These are phyloP conservation scores for Brachionichthys hirsutus DNA, from an alignment of 2,113 vertebrate species.

Conservation along the genomic window DNA sequence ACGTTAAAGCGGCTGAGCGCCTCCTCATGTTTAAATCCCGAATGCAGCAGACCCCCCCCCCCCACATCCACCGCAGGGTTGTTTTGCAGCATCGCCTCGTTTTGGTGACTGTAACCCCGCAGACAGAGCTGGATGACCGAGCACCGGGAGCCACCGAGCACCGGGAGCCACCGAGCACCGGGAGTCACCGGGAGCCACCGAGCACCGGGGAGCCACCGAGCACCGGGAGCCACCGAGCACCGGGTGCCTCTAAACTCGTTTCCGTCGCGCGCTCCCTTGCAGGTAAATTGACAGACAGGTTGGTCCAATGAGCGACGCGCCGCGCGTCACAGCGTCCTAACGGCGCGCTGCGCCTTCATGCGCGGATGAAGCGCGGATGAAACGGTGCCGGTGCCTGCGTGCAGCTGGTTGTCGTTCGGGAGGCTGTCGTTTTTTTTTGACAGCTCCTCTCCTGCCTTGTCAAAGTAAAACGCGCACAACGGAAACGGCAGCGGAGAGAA, in stretches of 20 bases:
- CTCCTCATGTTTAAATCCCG: conserved; percentile 11
- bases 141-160: too few relatives aligned
- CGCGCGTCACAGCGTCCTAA: conserved; percentile 8
- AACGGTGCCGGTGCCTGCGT: conserved; percentile 13
- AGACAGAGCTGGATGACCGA: conserved; percentile 21
- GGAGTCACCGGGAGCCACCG: too few relatives aligned
- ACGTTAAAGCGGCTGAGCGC: conserved; percentile 32
- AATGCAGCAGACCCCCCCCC: neutral
- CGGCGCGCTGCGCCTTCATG: conserved; percentile 7
- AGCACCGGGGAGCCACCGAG: too few relatives aligned
- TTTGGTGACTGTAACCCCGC: conserved; percentile 10
- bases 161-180: conserved; percentile 33
- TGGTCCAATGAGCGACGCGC: neutral
- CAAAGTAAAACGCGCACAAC: conserved; percentile 56
- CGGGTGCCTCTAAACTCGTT: conserved; percentile 8
- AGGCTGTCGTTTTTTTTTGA: conserved; percentile 45
- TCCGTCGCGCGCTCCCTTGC: conserved; percentile 33
- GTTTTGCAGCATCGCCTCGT: conserved; percentile 9
- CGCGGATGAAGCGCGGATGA: conserved; percentile 23
- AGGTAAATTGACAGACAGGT: conserved; percentile 37
- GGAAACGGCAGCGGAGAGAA: conserved; percentile 35
- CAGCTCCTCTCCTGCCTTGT: conserved; percentile 47
- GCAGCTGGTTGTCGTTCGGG: conserved; percentile 16
- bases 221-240: conserved; percentile 36
- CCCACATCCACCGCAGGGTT: conserved; percentile 4